phyloP scores from a whole-genome alignment of 2,113 vertebrate genomes.

The Lophochroa leadbeateri region DNA sequence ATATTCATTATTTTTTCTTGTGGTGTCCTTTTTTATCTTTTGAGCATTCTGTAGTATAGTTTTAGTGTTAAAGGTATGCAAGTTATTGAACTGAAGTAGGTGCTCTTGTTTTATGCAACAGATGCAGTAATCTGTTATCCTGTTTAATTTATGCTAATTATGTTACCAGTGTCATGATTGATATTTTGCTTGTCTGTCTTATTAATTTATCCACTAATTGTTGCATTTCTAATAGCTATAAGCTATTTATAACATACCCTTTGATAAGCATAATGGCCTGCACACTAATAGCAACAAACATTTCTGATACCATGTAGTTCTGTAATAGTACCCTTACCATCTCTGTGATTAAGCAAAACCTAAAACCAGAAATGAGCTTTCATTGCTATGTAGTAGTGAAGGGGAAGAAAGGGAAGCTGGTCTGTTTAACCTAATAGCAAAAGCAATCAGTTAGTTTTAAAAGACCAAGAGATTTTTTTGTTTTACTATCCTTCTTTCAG shows the following conservation, averaged over 20 bases:
- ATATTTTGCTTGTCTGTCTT: slow-evolving; percentile 50
- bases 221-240: slow-evolving; percentile 47
- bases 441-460: neutral
- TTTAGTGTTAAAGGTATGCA: neutral
- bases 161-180: slow-evolving; percentile 22
- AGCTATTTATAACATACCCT: slow-evolving; percentile 31
- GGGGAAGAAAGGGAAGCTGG: neutral
- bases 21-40: neutral
- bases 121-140: neutral
- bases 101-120: slow-evolving; percentile 14
- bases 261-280: slow-evolving; percentile 2
- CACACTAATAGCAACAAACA: slow-evolving; percentile 1
- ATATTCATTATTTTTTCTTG: neutral
- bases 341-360: neutral
- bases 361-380: neutral
- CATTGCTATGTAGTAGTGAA: neutral
- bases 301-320: neutral
- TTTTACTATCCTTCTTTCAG: neutral
- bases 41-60: neutral
- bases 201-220: slow-evolving; percentile 53
- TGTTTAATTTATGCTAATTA: slow-evolving; percentile 43
- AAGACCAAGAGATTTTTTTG: neutral
- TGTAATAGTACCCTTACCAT: neutral
- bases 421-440: neutral
- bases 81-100: neutral